These are phyloP conservation scores for Amphiprion ocellaris DNA, from an alignment of 2,113 vertebrate species.

Conservation along the genomic window DNA sequence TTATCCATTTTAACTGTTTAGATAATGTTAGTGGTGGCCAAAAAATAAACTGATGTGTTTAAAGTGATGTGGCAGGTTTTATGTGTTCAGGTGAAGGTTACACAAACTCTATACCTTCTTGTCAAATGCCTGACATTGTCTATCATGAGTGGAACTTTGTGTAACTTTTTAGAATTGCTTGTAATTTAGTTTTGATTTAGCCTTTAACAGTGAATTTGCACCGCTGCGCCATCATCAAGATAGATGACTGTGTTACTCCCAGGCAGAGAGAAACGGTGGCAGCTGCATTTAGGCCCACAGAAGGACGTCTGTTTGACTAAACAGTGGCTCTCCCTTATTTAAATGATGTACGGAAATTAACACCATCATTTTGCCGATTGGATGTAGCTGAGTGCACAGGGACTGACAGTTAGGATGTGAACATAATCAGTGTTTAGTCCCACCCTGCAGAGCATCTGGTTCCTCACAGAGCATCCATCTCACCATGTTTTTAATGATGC, in stretches of 20 bases:
- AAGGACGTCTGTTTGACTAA: slow-evolving; percentile 30
- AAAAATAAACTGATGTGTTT: not conserved
- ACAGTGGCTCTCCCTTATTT: slow-evolving; percentile 29
- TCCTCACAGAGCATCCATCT: slow-evolving; percentile 81
- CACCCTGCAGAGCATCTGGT: slow-evolving; percentile 88
- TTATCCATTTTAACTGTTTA: too few relatives aligned
- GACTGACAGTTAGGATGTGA: slow-evolving; percentile 53
- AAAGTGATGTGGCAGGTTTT: not conserved
- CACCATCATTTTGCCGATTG: slow-evolving; percentile 48
- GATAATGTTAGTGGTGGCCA: not conserved
- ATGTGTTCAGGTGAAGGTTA: not conserved
- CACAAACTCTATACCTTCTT: not conserved
- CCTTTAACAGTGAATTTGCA: not conserved
- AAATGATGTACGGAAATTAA: slow-evolving; percentile 44
- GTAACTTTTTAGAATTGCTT: not conserved
- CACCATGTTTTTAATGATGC: slow-evolving; percentile 83
- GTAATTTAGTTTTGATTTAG: slow-evolving; percentile 13
- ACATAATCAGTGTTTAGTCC: slow-evolving; percentile 53
- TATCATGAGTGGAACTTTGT: not conserved
- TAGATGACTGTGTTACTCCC: slow-evolving; percentile 8
- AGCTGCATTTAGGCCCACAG: slow-evolving; percentile 44
- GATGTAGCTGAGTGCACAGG: slow-evolving; percentile 16
- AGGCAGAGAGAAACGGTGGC: slow-evolving; percentile 25
- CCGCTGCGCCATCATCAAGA: not conserved
- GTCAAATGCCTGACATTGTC: not conserved